These are phyloP conservation scores for Hucho hucho DNA, from an alignment of 2,113 vertebrate species.

Conservation along the genomic window DNA sequence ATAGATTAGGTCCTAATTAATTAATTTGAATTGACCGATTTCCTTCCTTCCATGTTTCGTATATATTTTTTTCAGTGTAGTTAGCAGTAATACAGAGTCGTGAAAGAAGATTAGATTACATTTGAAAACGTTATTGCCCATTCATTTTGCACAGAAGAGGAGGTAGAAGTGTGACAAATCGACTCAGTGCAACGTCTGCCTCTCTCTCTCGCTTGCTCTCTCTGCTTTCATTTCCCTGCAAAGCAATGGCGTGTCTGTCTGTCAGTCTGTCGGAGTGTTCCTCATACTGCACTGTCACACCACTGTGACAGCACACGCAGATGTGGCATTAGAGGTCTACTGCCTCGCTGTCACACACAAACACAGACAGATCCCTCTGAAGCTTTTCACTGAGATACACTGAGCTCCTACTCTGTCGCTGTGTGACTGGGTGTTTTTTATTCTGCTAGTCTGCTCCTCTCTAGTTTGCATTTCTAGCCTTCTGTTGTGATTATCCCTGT, in stretches of 20 bases:
- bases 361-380: background rate
- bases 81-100: background rate
- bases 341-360: background rate
- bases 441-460: background rate
- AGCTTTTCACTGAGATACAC: conserved; percentile 23
- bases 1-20: too few species aligned
- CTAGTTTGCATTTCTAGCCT: background rate
- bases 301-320: background rate
- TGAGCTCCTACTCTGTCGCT: conserved; percentile 36
- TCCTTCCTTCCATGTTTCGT: too few species aligned
- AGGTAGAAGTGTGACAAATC: background rate
- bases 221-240: conserved; percentile 1
- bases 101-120: background rate
- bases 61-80: too few species aligned
- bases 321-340: background rate
- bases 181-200: background rate
- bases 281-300: background rate
- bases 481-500: background rate
- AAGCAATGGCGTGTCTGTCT: background rate
- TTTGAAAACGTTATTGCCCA: too few species aligned
- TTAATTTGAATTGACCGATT: too few species aligned
- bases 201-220: background rate
- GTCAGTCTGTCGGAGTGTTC: background rate
- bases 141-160: too few species aligned
- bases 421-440: background rate